These are phyloP conservation scores for Crambe crambe DNA, from an alignment of 37 sponge, comb jelly and placozoan species.

Conservation along the genomic window DNA sequence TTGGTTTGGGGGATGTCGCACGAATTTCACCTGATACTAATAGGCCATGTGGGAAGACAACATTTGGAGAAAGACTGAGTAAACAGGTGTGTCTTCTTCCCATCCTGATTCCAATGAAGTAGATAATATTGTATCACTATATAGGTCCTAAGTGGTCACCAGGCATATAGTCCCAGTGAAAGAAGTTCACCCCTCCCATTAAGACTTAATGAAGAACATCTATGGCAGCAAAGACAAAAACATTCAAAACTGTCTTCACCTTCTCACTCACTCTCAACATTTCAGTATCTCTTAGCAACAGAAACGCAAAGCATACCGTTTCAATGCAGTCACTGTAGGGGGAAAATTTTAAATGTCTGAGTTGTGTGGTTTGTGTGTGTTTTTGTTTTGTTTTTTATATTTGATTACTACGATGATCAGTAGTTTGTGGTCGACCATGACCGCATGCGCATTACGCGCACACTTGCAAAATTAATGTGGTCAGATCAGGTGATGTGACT, in stretches of 20 bases:
- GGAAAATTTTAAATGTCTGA: conserved; percentile 21
- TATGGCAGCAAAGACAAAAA: neutral
- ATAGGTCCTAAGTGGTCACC: neutral
- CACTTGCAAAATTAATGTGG: too few species aligned
- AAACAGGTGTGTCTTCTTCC: conserved; percentile 11
- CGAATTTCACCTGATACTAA: neutral
- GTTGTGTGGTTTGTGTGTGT: too few species aligned
- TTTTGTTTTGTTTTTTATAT: too few species aligned
- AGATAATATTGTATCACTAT: neutral
- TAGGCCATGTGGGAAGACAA: conserved; percentile 1
- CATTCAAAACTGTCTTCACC: neutral
- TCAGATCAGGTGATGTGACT: too few species aligned
- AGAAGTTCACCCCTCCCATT: conserved; percentile 20
- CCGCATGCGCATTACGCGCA: too few species aligned
- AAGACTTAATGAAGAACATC: conserved; percentile 20
- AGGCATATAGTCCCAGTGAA: neutral
- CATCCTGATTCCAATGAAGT: neutral
- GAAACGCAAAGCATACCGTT: conserved; percentile 1
- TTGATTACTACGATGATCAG: too few species aligned
- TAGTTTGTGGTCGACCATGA: too few species aligned
- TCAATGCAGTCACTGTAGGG: conserved; percentile 16
- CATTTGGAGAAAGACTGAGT: conserved; percentile 40
- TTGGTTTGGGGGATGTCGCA: neutral
- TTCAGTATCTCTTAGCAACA: neutral
- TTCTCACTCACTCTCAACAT: neutral